Evolutionary conservation across 2,888 invertebrate species (phyloP), one percentile per base, ranked within the genome.

Genomic region (Gandaritis pyraliata): DNA sequence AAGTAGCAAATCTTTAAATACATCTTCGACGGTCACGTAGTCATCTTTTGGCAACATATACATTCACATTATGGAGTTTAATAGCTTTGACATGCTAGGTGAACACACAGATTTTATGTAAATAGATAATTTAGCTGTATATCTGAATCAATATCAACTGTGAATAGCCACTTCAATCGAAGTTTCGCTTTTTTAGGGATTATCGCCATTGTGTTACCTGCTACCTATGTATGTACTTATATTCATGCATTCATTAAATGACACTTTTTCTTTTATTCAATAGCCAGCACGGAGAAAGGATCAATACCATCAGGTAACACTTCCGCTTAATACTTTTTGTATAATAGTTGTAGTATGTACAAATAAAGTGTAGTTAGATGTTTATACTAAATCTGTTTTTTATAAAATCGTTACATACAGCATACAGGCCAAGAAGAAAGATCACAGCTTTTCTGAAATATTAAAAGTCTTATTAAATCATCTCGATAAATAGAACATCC

Each of bases 231-330:
- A 54, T 36, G 45, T 36, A 8, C 18, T 55, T 47, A 46, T 56
- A 52, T 39, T 52, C 53, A 64, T 57, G 56, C 64, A 50, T 61
- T 60, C 53, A 64, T 64, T 60, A 61, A 64, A 55, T 18, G n/a
- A 29, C 46, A 60, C 49, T 49, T 63, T 63, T 63, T 63, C 58
- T 63, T 46, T 63, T 55, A 58, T 50, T 43, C 52, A 47, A 59
- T 59, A 63, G 63, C 63, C 63, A 59, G 63, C 63, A 51, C 59
- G 63, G 63, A 63, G 63, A 63, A 63, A 63, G 63, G 63, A 63
- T 59, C 63, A 63, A 52, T 63, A 63, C 13, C 58, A 63, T 55
- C 51, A 63, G 63, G 63, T 63, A 63, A 63, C 23, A 54, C 36
- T 23, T 58, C 36, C 51, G 49, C n/a, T 45, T 45, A 38, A 10